Evolutionary conservation across 2,113 vertebrate species (phyloP), one percentile per base, ranked within the genome.

Genomic region (Dolichallabes microphthalmus): DNA sequence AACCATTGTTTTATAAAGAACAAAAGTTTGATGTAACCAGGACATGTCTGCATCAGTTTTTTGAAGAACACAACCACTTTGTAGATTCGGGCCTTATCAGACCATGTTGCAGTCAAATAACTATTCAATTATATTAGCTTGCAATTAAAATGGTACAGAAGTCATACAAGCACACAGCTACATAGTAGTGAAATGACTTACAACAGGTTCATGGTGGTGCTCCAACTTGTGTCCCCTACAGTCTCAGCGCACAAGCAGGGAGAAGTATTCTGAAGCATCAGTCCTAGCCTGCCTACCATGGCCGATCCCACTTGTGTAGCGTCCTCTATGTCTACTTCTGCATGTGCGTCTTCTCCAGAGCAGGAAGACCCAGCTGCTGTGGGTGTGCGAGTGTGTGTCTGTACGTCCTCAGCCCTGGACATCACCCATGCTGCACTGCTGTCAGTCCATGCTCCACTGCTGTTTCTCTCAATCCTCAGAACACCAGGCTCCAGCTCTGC

Each of bases 231-330:
- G 77, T 84, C 84, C 82, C 84, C 84, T 69, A 77, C 86, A 71
- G 50, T 81, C 32, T 73, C 64, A 57, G 71, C 4, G 64, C 22
- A 55, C 45, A 81, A 74, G 61, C 55, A 71, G 32, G 27, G 60
- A 60, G 80, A 57, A 3, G 15, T 53, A 32, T 69, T 52, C n/a
- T 80, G 74, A 53, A 58, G 82, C 82, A 84, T 88, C 79, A 84
- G 53, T 61, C 87, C 69, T 45, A 77, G 69, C 63, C 68, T 80
- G 52, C 82, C 88, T 83, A 89, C 81, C 85, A 89, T 89, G 75
- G 61, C 52, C 82, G 45, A 76, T 20, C 71, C 30, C 52, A 20
- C 10, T 35, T 69, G 61, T 25, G 35, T 76, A 78, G 64, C 27
- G 61, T 81, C 76, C 69, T 82, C 82, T 85, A 61, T 74, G 80